Evolutionary conservation across 1,140 invertebrate species (phyloP).

Genomic region (Cydia pomonella): DNA sequence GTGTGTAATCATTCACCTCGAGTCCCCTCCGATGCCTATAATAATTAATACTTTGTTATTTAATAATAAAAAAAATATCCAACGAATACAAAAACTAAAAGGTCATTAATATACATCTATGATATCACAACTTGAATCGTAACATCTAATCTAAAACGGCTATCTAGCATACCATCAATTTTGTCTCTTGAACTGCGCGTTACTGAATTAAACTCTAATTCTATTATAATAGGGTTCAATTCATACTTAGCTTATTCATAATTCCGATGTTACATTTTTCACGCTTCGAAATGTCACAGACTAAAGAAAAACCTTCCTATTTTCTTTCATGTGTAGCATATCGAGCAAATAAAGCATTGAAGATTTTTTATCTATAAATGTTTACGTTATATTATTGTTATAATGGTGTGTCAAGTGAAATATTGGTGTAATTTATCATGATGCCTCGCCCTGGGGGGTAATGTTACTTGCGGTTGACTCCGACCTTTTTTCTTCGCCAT

Average conservation of each 20-base stretch:
- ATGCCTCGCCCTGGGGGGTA: conserved; percentile 25
- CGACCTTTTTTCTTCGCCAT: background rate
- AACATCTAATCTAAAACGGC: conserved; percentile 23
- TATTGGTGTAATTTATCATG: conserved; percentile 32
- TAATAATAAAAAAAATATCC: background rate
- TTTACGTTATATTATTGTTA: conserved; percentile 31
- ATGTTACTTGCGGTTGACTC: background rate
- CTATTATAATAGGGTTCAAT: background rate
- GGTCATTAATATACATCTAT: background rate
- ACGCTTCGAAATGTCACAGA: conserved; percentile 1
- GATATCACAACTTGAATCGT: conserved; percentile 1
- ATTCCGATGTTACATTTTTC: background rate
- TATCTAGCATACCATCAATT: conserved; percentile 11
- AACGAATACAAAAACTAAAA: background rate
- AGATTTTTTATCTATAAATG: conserved; percentile 25
- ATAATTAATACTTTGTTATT: too few species aligned
- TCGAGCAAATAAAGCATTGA: background rate
- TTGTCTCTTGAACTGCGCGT: background rate
- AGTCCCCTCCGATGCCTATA: too few species aligned
- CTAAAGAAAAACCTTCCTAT: background rate
- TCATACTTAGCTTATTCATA: background rate
- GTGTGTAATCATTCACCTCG: too few species aligned
- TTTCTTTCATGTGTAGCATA: background rate
- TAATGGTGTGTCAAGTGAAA: conserved; percentile 31
- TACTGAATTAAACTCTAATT: background rate